Conservation (phyloP, 2,113 vertebrate species). For the Bubo bubo region DNA sequence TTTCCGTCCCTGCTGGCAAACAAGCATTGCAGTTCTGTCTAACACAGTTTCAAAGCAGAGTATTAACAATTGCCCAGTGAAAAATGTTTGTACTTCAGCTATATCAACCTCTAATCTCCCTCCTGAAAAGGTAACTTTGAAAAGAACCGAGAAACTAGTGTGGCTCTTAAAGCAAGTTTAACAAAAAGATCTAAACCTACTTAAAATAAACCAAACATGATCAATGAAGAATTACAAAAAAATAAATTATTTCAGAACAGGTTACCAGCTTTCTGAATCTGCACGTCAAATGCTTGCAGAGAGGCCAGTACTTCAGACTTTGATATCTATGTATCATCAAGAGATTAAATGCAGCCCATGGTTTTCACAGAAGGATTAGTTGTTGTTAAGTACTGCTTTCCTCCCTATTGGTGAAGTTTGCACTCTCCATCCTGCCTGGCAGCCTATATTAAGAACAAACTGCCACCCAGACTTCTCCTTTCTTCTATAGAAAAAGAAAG, state of each 20-base stretch:
- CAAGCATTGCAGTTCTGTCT: not conserved
- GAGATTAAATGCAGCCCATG: not conserved
- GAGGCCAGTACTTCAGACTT: not conserved
- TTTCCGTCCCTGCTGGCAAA: not conserved
- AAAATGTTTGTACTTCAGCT: not conserved
- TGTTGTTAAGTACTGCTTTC: not conserved
- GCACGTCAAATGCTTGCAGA: not conserved
- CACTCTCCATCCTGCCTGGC: not conserved
- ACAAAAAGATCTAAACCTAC: not conserved
- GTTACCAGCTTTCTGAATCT: not conserved
- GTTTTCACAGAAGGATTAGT: not conserved
- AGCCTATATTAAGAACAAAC: constrained; percentile 26
- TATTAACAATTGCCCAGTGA: not conserved
- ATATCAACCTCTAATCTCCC: not conserved
- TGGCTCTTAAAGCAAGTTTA: not conserved
- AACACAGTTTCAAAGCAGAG: not conserved
- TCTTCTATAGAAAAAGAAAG: constrained; percentile 1
- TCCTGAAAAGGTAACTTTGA: not conserved
- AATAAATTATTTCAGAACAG: not conserved
- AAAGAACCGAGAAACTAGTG: not conserved
- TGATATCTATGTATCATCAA: not conserved
- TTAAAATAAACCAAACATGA: not conserved
- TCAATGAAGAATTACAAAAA: not conserved
- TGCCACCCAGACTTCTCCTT: constrained; percentile 37
- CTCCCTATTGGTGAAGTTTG: not conserved